Evolutionary conservation across 2,113 vertebrate species (phyloP), one percentile per base, ranked within the genome.

Genomic region (Megaceryle torquata): DNA sequence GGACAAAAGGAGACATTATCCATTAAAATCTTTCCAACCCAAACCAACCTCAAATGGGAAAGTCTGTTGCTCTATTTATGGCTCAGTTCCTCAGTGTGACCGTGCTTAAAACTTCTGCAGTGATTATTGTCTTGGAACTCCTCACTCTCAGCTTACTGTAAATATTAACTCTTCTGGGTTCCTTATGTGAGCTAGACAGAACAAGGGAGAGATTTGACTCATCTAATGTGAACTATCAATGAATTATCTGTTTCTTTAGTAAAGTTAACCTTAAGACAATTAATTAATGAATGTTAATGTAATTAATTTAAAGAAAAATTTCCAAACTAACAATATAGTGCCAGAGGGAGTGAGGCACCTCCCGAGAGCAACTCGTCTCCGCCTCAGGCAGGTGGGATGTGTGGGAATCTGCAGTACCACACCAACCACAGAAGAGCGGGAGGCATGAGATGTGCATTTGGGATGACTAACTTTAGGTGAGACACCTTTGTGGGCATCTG

Each of bases 61-160:
- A 89, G 53, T 72, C 71, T 86, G 63, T 26, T 9, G 14, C 37
- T 74, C 79, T 93, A 33, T 93, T 94, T 97, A 79, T 94, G 82
- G 25, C 65, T 93, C 53, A 59, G 74, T 87, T 95, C 37, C n/a
- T 93, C 70, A 71, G 31, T 86, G 39, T 68, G 83, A 83, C 80
- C 14, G 11, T 31, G 48, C 51, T 84, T 80, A 87, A 88, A 89
- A 75, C 29, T 88, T 85, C 15, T 67, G 59, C 51, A 83, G 37
- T 59, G 18, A 33, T 44, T 81, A 31, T 76, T 84, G 43, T 56
- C 80, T 91, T 80, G 72, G 37, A 95, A 39, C 16, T 5, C 29
- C 54, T 82, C 6, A 26, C 82, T 57, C 60, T 87, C 53, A 82
- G 5, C 12, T 91, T 59, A 65, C 63, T 91, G 41, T 43, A 86